Conservation (phyloP, 2,888 invertebrate genomes). For the Macaria notata region DNA sequence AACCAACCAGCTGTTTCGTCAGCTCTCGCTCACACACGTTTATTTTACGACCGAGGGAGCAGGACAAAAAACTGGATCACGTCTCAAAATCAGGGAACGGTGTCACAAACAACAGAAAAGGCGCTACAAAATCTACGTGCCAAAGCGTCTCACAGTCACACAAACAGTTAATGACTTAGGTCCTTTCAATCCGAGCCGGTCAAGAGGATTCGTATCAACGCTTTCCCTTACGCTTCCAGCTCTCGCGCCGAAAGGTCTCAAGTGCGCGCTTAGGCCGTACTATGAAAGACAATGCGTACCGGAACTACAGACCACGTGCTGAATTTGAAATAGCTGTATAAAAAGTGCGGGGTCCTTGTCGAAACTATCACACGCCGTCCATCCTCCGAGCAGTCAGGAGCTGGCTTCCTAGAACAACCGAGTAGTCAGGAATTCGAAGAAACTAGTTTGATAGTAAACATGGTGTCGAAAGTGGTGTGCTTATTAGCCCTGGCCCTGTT, state of each 20-base stretch:
- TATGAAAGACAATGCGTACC: slow-evolving; percentile 73
- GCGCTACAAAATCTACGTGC: slow-evolving; percentile 51
- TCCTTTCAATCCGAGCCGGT: slow-evolving; percentile 45
- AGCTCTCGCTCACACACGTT: slow-evolving; percentile 46
- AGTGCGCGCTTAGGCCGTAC: slow-evolving; percentile 57
- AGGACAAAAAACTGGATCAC: slow-evolving; percentile 64
- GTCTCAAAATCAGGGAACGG: slow-evolving; percentile 71
- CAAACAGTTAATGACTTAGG: slow-evolving; percentile 53
- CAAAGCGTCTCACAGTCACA: slow-evolving; percentile 54
- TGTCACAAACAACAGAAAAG: slow-evolving; percentile 81
- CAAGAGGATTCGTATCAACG: slow-evolving; percentile 75
- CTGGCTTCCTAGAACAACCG: too few relatives aligned
- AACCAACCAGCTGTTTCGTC: slow-evolving; percentile 55
- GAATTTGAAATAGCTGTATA: slow-evolving; percentile 83
- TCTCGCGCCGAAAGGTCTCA: slow-evolving; percentile 63
- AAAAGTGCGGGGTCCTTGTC: slow-evolving; percentile 74
- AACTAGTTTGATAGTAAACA: slow-evolving; percentile 29
- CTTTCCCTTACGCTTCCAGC: slow-evolving; percentile 76
- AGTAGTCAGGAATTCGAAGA: too few relatives aligned
- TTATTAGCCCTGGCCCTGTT: slow-evolving; percentile 78
- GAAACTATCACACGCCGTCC: slow-evolving; percentile 74
- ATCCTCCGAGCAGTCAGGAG: slow-evolving; percentile 47
- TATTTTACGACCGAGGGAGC: slow-evolving; percentile 35
- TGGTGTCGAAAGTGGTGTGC: slow-evolving; percentile 78
- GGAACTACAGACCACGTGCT: slow-evolving; percentile 72